Evolutionary conservation across 2,888 invertebrate genomes (phyloP), one percentile per base, ranked within the genome.

Genomic region (Aphodius sticticus): DNA sequence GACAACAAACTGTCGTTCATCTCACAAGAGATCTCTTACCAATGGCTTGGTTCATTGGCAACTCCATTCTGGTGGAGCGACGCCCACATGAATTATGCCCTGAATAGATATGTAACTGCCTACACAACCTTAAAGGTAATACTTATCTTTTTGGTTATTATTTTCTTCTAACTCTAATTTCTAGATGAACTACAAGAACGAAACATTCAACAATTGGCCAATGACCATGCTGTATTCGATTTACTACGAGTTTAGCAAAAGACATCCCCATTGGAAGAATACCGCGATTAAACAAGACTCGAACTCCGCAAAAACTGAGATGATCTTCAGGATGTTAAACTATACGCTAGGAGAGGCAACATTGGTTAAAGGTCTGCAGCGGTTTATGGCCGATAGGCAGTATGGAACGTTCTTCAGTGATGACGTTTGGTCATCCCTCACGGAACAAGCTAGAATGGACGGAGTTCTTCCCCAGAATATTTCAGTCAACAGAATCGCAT

Each of bases 281-380:
- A 94, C 94, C 0, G 95, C 94, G 69, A 93, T 94, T 89, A 93
- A 93, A 85, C 93, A 93, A 84, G 95, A 95, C 87, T 94, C 94
- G 0, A 92, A 93, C 0, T 93, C 94, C 53, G 93, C 93, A 3
- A 95, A 95, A 90, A 95, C 94, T 1, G 95, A 95, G 86, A 88
- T 96, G 69, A 90, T 97, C 9, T 95, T 98, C 87, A 91, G 97
- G 37, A 98, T 98, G 97, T 92, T 98, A 86, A 95, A 96, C 86
- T 95, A 94, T 84, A 96, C 96, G 0, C 90, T 97, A 6, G 96
- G 97, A 3, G 93, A 93, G 78, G 90, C 92, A 0, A 93, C 94
- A 0, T 96, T 98, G 87, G 93, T 92, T 86, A 92, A 92, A 72
- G 96, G 96, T 2, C 87, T 96, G 79, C 91, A 92, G 84, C 92